Conservation (phyloP, 2,797 vertebrate species). For the Cephalopachus bancanus region DNA sequence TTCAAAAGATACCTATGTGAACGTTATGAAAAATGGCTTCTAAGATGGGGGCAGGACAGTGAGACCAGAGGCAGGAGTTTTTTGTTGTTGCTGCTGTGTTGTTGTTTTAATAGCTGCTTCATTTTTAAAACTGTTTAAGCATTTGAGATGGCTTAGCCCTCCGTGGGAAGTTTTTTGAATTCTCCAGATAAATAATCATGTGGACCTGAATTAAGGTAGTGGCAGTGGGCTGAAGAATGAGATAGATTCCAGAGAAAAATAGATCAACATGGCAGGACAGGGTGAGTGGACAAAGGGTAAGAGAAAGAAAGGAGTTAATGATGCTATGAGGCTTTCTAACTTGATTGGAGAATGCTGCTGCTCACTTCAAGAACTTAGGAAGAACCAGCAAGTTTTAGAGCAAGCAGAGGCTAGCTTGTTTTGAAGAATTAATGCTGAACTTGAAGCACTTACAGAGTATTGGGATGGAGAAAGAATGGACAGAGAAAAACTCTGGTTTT, state of each 20-base stretch:
- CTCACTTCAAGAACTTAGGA: not conserved
- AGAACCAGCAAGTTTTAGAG: not conserved
- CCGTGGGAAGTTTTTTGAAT: not conserved
- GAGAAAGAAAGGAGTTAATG: not conserved
- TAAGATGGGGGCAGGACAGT: accelerated
- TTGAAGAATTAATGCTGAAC: constrained; percentile 32
- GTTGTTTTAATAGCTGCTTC: not conserved
- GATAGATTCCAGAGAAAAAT: not conserved
- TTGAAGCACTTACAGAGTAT: constrained; percentile 15
- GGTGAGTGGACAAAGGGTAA: no score
- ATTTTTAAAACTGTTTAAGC: not conserved
- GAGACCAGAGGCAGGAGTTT: not conserved
- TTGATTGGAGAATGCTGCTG: not conserved
- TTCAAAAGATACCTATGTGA: constrained; percentile 21
- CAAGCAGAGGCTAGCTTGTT: not conserved
- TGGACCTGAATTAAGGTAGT: not conserved
- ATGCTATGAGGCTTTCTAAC: not conserved
- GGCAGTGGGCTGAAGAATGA: not conserved
- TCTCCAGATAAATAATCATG: not conserved
- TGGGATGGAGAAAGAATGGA: not conserved
- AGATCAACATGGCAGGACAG: not conserved
- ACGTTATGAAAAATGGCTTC: not conserved
- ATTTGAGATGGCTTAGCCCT: not conserved
- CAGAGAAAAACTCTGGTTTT: not conserved
- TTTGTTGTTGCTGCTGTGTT: not conserved